Base-by-base conservation (phyloP, 1,140 invertebrate species). In the Apocrypta bakeri region DNA sequence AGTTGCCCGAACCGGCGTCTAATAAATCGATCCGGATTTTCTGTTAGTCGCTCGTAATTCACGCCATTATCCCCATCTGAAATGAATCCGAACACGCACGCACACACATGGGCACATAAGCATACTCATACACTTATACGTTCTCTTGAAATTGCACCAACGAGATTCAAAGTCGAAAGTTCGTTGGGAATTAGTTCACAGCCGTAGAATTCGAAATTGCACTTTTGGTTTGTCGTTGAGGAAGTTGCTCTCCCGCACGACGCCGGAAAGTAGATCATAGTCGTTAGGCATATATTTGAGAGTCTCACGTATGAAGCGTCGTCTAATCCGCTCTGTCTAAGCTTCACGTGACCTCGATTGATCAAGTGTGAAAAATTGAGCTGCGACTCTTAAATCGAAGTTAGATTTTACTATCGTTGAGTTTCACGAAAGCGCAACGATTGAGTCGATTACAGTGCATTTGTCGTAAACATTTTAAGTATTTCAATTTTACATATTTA, bases 21-120 rank as follows among this genome's bases (percentile, higher is more conserved):
- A 33, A 75, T 75, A 27, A 75, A 75, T 75, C 27, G 29, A 75
- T 75, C 48, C 73, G 25, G 56, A 75, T 75, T 75, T 75, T 75
- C 73, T 25, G 73, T 61, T 75, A 75, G 40, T 75, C 73, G 25
- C 73, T 75, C 73, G 73, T 75, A 75, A 75, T 75, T 61, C 48
- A 27, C 42, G 27, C 73, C 48, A 75, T 75, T 75, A 75, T 75
- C 40, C 73, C 9, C 25, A n/a, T 14, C 71, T 48, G n/a, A 25
- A 73, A 73, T 24, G 21, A 73, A n/a, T 48, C 37, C 37, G 17
- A n/a, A 25, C 25, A 29, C 29, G 37, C 69, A 21, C 33, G 27
- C 69, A 21, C 8, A 21, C 12, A 37, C 27, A 21, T 21, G 37
- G 17, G 6, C 31, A 33, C 33, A 9, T 21, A 31, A 27, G 9